Conservation (phyloP, 2,797 vertebrate species). For the Sebastes hubbsi region DNA sequence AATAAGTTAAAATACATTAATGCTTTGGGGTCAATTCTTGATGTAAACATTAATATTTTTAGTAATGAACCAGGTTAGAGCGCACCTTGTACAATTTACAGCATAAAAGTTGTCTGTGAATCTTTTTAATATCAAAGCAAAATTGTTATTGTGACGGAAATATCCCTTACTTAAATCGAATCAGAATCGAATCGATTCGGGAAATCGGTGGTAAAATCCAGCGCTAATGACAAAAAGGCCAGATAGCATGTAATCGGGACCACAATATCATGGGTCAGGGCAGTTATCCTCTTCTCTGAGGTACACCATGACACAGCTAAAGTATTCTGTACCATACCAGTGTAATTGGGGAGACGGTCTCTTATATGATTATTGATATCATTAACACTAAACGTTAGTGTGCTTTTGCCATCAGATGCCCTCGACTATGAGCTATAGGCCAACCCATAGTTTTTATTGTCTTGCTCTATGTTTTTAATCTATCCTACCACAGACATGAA, state of each 20-base stretch:
- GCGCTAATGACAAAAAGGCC: no score
- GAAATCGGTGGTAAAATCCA: neutral
- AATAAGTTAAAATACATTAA: neutral
- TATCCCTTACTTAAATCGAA: neutral
- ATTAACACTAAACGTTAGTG: neutral
- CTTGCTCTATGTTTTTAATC: neutral
- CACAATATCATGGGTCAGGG: neutral
- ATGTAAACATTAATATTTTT: neutral
- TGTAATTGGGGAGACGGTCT: neutral
- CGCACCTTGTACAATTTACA: neutral
- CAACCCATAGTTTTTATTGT: neutral
- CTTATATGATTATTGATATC: neutral
- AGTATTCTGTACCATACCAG: neutral
- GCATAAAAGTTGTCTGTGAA: neutral
- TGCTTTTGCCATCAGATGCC: neutral
- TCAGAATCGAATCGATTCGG: neutral
- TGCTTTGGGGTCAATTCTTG: neutral
- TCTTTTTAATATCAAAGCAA: neutral
- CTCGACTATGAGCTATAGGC: neutral
- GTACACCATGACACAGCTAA: neutral
- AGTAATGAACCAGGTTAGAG: neutral
- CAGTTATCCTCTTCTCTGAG: neutral
- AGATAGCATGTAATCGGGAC: neutral
- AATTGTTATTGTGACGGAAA: neutral
- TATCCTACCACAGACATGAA: neutral